Conservation (phyloP, 2,797 vertebrate species). For the Anguilla pacifica region DNA sequence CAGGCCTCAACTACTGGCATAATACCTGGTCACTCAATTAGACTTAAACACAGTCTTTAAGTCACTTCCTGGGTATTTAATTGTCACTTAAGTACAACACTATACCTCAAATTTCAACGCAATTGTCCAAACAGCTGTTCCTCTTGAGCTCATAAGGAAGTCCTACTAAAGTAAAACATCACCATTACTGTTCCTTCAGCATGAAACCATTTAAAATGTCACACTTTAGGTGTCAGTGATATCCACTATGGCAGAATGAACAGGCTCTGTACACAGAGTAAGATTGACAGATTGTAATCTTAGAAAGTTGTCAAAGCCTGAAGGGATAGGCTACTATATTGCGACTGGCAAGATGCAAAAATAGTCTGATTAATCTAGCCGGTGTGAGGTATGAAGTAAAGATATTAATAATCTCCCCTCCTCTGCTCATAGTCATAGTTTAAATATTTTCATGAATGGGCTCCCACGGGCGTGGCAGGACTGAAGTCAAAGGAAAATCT, state of each 20-base stretch:
- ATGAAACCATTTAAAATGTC: neutral
- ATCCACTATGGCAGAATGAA: neutral
- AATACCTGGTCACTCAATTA: slow-evolving; percentile 45
- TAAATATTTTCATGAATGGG: neutral
- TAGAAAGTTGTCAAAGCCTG: neutral
- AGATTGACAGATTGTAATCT: neutral
- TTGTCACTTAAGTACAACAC: neutral
- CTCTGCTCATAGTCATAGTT: neutral
- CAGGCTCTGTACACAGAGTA: neutral
- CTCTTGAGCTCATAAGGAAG: neutral
- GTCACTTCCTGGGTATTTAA: neutral
- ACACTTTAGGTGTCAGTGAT: neutral
- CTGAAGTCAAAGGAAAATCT: neutral
- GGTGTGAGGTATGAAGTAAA: neutral
- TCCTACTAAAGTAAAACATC: neutral
- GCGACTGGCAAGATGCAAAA: neutral
- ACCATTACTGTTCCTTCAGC: neutral
- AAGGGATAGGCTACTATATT: slow-evolving; percentile 34
- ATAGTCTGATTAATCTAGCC: neutral
- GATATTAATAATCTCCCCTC: neutral
- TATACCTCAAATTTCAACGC: neutral
- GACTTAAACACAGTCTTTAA: slow-evolving; percentile 2
- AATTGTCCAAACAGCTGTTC: neutral
- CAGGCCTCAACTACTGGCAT: slow-evolving; percentile 30
- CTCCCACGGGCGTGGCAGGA: neutral